Evolutionary conservation across 2,113 vertebrate species (phyloP).

Genomic region (Hipposideros armiger): DNA sequence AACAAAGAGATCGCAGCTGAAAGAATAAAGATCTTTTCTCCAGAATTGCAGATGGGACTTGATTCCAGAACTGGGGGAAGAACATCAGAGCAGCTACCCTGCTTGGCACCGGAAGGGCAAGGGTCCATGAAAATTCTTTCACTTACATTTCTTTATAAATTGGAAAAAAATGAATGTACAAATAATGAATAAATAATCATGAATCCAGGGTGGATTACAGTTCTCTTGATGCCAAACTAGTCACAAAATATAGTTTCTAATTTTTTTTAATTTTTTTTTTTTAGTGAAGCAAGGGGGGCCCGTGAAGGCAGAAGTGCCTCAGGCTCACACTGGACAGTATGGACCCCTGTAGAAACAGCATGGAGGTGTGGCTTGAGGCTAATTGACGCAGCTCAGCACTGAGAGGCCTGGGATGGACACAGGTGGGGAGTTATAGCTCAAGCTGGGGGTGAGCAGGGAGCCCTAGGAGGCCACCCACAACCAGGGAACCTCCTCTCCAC

Average conservation of each 20-base stretch:
- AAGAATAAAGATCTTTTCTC: background rate
- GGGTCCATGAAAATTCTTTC: background rate
- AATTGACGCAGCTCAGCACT: background rate
- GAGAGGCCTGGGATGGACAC: background rate
- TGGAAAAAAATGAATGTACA: background rate
- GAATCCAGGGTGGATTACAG: background rate
- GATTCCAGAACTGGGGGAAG: background rate
- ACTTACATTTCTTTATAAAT: background rate
- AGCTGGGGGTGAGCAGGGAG: background rate
- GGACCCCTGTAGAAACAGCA: background rate
- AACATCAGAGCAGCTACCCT: background rate
- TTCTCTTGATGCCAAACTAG: background rate
- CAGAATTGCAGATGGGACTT: background rate
- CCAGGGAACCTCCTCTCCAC: background rate
- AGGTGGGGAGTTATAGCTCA: fast-evolving
- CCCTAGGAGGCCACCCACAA: background rate
- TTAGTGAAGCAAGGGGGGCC: background rate
- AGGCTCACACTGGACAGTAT: fast-evolving
- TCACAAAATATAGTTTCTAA: background rate
- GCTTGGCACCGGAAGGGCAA: fast-evolving
- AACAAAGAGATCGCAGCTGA: background rate
- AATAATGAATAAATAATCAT: background rate
- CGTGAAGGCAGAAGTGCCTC: background rate
- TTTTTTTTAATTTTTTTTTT: background rate
- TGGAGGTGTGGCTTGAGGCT: background rate